Conservation (phyloP, 35 echinoderm and acorn worm genomes). For the Heliocidaris erythrogramma region DNA sequence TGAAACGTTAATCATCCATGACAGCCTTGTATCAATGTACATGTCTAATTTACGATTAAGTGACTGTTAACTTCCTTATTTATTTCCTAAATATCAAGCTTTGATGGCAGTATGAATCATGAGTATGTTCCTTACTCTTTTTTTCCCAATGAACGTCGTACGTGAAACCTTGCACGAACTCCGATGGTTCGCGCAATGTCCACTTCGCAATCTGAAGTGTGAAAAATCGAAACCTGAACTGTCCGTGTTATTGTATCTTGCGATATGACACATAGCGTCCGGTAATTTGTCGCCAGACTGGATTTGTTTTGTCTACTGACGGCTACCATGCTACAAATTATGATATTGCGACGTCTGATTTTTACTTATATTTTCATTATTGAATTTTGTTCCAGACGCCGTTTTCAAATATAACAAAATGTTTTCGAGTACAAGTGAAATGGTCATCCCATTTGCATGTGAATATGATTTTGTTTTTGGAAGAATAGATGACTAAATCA, state of each 20-base stretch:
- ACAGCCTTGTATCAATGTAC: neutral
- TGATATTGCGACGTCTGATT: neutral
- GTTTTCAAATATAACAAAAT: neutral
- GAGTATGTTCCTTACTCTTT: neutral
- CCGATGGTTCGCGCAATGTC: neutral
- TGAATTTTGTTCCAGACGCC: neutral
- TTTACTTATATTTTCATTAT: neutral
- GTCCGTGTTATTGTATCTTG: neutral
- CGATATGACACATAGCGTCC: neutral
- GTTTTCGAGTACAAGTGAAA: neutral
- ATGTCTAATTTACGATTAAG: neutral
- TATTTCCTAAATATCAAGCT: neutral
- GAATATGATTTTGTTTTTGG: neutral
- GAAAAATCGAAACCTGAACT: neutral
- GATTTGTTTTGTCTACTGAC: neutral
- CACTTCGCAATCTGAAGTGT: neutral
- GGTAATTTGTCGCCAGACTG: slow-evolving; percentile 1
- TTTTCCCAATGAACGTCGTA: neutral
- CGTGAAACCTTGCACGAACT: neutral
- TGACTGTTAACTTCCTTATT: neutral
- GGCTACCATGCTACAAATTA: neutral
- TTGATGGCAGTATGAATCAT: neutral
- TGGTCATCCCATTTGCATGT: neutral
- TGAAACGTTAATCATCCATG: neutral
- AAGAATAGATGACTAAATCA: neutral